A percentile compares a stretch with the other conserved stretches of the same genome.
Evolutionary conservation across 2,888 invertebrate species (phyloP).

Genomic region (Electrophaes corylata): DNA sequence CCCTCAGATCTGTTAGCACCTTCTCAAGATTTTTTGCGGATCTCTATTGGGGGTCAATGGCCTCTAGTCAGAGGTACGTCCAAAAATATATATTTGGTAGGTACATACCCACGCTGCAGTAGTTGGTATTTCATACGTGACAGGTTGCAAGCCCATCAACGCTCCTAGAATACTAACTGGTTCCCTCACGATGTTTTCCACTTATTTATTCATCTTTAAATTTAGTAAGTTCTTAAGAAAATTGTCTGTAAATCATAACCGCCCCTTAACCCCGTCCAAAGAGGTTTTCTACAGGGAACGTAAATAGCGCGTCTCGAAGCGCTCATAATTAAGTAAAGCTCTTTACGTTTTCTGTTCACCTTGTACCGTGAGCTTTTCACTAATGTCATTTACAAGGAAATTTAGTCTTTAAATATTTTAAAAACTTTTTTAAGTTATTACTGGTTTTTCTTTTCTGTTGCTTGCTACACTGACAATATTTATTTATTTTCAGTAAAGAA

Average conservation of each 20-base stretch:
- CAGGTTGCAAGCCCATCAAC: no score
- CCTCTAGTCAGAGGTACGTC: no score
- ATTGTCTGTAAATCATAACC: slow-evolving; percentile 29
- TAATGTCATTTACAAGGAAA: slow-evolving; percentile 31
- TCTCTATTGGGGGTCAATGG: no score
- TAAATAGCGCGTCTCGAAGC: slow-evolving; percentile 53
- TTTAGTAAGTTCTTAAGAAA: neutral
- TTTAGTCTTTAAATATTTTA: slow-evolving; percentile 30
- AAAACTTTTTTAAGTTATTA: slow-evolving; percentile 17
- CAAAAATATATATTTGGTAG: no score
- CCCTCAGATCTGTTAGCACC: no score
- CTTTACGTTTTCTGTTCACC: slow-evolving; percentile 54
- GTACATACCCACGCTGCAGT: no score
- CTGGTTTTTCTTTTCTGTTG: neutral
- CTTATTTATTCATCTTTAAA: neutral
- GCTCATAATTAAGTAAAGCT: slow-evolving; percentile 64
- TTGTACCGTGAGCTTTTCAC: slow-evolving; percentile 40
- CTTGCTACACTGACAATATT: neutral
- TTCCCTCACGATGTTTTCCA: no score
- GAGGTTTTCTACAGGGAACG: slow-evolving; percentile 53
- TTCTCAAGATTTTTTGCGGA: no score
- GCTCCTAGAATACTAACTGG: no score
- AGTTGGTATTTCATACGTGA: no score
- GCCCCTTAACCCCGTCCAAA: slow-evolving; percentile 39
- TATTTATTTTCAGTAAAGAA: no score